Base-by-base conservation (phyloP, 2,797 vertebrate genomes). In the Sternarchorhynchus goeldii region DNA sequence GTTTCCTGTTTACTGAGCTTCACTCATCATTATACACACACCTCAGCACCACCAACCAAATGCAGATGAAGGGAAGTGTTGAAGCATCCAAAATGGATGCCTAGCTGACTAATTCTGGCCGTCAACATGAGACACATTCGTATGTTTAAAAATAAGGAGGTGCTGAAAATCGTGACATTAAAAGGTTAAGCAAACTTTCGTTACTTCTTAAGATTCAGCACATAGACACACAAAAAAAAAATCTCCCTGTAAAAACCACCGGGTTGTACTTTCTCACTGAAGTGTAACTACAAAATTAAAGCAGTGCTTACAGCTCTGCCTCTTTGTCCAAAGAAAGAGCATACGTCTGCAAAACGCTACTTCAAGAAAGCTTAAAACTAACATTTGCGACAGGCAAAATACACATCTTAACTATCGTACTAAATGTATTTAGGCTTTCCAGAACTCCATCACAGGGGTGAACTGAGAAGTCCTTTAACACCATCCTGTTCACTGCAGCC, bases 1-100 rank as follows among this genome's bases (percentile, higher is more conserved):
- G 29, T 21, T 62, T 70, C 55, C 68, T 74, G 75, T 80, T 85
- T 68, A 74, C 57, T 67, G 20, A 1, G 32, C 36, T 73, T 66
- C 69, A 66, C n/a, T 73, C 69, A 66, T 73, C 69, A 66, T 41
- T 20, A 7, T 29, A 60, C 62, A 60, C 53, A 29, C 17, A 63
- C 41, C 55, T 2, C n/a, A 6, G 31, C 45, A 17, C 41, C 56
- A 36, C 64, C n/a, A 10, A 2, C 36, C 56, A 68, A 60, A 60
- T 55, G 32, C 70, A 73, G 53, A 34, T 72, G 63, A 73, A 66
- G 21, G 20, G 41, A 59, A 60, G 71, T 53, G 53, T 14, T 34
- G 77, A 50, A n/a, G 53, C 31, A 50, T 34, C 20, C 58, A 16
- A 16, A 20, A 29, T 0, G 58, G 58, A 56, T 56, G 39, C 31